Evolutionary conservation across 2,797 vertebrate species (phyloP), one percentile per base, ranked within the genome.

Genomic region (Zenarchopterus dispar): DNA sequence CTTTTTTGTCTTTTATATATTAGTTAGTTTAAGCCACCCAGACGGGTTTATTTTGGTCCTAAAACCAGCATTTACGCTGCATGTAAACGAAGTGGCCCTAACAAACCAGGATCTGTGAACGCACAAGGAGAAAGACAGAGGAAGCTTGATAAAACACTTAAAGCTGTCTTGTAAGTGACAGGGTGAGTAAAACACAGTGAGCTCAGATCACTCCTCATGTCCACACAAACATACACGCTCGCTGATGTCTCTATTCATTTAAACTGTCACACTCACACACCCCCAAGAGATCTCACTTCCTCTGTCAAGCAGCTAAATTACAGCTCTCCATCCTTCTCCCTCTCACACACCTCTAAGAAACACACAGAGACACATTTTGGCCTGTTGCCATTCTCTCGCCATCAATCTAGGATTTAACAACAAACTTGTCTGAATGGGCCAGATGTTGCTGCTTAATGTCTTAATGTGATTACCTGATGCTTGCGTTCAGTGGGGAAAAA

Each of bases 161-260:
- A 44, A 59, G 74, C 75, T 70, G 80, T 85, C 79, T 82, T 49
- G 46, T 43, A 57, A 74, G 81, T 88, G 87, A 89, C 85, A 89
- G 81, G 84, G 63, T 59, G 79, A 81, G 84, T 83, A 76, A 84
- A 86, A 85, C 81, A 84, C 77, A 72, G 58, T 52, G 10, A 74
- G 61, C 70, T 62, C 55, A 67, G 79, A 82, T 78, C 75, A 59
- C 54, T 76, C 67, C 70, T 72, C 58, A 16, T 68, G 76, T 84
- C 80, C 80, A 82, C 77, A 82, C 75, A 74, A 68, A 77, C 73
- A 76, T 63, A 23, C 60, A 61, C 61, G 62, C 66, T 65, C 67
- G 52, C 80, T 91, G 90, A 94, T 94, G 93, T 93, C 92, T 93
- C 92, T 91, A 94, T 95, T 96, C 93, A 96, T 95, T 95, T 94